Evolutionary conservation across 2,113 vertebrate genomes (phyloP).

Genomic region (Ptychochromis oligacanthus): DNA sequence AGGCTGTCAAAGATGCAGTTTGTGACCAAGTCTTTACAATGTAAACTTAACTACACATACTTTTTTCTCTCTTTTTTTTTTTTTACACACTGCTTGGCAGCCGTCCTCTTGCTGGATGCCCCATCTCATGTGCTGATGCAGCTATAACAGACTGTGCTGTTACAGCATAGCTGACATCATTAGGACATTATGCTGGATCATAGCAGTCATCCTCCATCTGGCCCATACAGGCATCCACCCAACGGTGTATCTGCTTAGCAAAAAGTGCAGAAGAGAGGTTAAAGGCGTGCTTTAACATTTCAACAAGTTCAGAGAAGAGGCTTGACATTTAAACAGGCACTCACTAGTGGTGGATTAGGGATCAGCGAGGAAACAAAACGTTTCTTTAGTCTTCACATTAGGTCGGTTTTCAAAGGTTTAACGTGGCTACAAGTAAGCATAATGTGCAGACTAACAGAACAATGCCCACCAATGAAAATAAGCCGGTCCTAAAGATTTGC

Average conservation of each 20-base stretch:
- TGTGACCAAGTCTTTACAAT: not conserved
- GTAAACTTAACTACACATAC: not conserved
- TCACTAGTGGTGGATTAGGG: too few relatives aligned
- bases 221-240: not conserved
- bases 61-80: too few relatives aligned
- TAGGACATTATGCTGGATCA: not conserved
- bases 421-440: too few relatives aligned
- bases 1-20: slow-evolving; percentile 79
- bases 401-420: too few relatives aligned
- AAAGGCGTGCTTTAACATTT: not conserved
- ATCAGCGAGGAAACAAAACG: too few relatives aligned
- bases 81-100: not conserved
- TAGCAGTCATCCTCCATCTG: slow-evolving; percentile 42
- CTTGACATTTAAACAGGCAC: not conserved
- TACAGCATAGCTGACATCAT: not conserved
- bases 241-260: not conserved
- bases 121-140: not conserved
- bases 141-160: not conserved
- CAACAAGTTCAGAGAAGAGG: not conserved
- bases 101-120: not conserved
- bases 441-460: not conserved
- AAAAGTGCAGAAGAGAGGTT: not conserved
- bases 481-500: not conserved
- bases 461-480: not conserved
- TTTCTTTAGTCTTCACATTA: too few relatives aligned